Evolutionary conservation across 2,797 vertebrate species (phyloP), one percentile per base, ranked within the genome.

Genomic region (Acipenser transmontanus): DNA sequence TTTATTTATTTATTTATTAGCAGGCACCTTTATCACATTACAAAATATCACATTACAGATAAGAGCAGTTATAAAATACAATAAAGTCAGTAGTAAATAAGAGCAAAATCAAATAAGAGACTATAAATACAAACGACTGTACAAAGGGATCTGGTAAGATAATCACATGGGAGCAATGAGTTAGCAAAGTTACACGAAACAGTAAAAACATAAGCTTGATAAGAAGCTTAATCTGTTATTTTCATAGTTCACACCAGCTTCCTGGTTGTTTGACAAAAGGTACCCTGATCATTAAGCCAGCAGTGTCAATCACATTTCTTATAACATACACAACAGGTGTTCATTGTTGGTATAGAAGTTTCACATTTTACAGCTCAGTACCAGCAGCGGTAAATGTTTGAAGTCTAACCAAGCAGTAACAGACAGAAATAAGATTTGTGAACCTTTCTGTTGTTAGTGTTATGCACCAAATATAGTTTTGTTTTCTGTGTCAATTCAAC

Each of bases 321-420:
- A 52, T 61, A 61, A 61, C 17, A 61, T 61, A 61, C 17, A n/a
- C 60, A 61, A 34, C 60, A 61, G 60, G 50, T 50, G 63, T 50
- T 64, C n/a, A 49, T 64, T 50, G 13, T 50, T 20, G 11, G 11
- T 13, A 13, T 65, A 52, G 20, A 65, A 13, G 62, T 13, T 13
- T 2, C 62, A 11, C 10, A n/a, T 5, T 14, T 50, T 47, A 63
- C 47, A 63, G 62, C n/a, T 63, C 11, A n/a, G 47, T 50, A 50
- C 62, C 62, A 47, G 62, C 62, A 63, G n/a, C 47, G 8, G 12
- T 57, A 57, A 7, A n/a, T 11, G 9, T 57, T 57, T n/a, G 9
- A 14, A 47, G 20, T 62, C 48, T 10, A 6, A 48, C 61, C 12
- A 47, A 8, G 50, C 47, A 8, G 62, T 63, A 63, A 50, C 47